phyloP scores from a whole-genome alignment of 1,140 invertebrate species.

The Drosophila nasuta region DNA sequence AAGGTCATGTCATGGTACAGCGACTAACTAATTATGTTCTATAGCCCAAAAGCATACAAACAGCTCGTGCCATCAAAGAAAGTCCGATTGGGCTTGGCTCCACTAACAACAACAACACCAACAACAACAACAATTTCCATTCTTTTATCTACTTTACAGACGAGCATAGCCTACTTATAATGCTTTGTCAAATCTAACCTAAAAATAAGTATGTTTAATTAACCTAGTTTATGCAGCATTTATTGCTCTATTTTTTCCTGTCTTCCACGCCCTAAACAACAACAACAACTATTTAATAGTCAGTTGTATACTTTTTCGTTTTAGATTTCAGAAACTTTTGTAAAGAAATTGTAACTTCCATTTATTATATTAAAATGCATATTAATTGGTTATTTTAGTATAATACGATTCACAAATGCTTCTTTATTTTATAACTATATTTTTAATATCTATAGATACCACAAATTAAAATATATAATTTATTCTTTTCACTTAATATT shows the following conservation, averaged over 20 bases:
- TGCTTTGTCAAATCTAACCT: neutral
- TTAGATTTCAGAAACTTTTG: no score
- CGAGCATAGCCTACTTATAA: constrained; percentile 8
- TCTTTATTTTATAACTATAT: no score
- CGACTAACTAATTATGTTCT: constrained; percentile 75
- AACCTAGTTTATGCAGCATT: constrained; percentile 7
- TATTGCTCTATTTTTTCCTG: constrained; percentile 15
- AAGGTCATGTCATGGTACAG: constrained; percentile 79
- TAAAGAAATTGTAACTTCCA: no score
- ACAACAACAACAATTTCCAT: constrained; percentile 23
- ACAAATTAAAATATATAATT: no score
- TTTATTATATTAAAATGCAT: no score
- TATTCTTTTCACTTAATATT: no score
- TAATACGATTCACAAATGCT: no score
- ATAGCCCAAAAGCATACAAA: constrained; percentile 6
- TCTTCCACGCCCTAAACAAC: constrained; percentile 5
- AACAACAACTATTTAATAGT: neutral
- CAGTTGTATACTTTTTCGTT: neutral
- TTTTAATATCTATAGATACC: no score
- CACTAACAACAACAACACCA: constrained; percentile 1
- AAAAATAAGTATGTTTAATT: constrained; percentile 24
- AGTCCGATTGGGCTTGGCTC: constrained; percentile 28
- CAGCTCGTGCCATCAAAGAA: constrained; percentile 42
- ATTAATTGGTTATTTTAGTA: no score
- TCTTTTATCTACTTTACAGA: constrained; percentile 1